phyloP scores from a whole-genome alignment of 2,797 vertebrate genomes.

The Phylloscopus collybita region DNA sequence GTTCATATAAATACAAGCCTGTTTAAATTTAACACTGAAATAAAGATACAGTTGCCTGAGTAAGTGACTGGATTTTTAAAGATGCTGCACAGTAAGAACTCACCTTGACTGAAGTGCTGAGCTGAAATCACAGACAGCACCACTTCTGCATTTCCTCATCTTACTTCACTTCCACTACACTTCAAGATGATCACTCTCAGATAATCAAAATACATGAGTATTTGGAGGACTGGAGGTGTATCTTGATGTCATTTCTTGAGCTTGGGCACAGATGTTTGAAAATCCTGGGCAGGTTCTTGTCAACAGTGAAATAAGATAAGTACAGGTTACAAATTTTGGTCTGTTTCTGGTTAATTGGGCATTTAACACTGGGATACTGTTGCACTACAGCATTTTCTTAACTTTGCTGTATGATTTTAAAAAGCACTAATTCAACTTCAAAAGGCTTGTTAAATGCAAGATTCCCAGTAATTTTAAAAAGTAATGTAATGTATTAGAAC shows the following conservation, averaged over 20 bases:
- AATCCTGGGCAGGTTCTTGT: neutral
- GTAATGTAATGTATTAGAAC: neutral
- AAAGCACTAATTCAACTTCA: neutral
- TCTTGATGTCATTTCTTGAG: neutral
- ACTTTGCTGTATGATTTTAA: neutral
- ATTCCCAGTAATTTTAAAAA: neutral
- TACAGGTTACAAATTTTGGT: neutral
- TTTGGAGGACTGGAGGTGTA: neutral
- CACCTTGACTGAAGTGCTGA: conserved; percentile 39
- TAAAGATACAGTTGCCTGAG: neutral
- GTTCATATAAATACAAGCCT: neutral
- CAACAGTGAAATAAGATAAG: neutral
- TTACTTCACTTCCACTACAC: neutral
- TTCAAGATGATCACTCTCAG: conserved; percentile 4
- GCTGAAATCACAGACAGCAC: neutral
- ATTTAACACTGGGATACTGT: neutral
- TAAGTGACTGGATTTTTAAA: conserved; percentile 35
- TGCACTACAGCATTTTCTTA: neutral
- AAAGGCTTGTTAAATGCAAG: neutral
- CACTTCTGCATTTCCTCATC: conserved; percentile 3
- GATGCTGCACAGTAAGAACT: neutral
- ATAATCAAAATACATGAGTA: neutral
- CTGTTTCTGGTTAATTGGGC: neutral
- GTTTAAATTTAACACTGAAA: neutral
- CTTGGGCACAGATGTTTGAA: neutral